Percentiles rank a stretch among this genome's conserved stretches.
These are phyloP conservation scores for Protonemura montana DNA, from an alignment of 2,888 invertebrate species.

Conservation along the genomic window DNA sequence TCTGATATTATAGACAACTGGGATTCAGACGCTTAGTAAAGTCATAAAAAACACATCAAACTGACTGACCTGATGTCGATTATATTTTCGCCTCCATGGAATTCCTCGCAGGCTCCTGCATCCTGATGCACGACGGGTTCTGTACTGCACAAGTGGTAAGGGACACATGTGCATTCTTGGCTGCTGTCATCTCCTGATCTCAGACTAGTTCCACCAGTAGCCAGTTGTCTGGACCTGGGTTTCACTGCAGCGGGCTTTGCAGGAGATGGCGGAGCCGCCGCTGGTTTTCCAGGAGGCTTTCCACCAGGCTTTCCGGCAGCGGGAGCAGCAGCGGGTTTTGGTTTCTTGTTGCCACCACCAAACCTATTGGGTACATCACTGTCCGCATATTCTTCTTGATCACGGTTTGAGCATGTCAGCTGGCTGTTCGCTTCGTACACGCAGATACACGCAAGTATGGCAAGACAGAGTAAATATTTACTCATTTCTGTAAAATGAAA, in stretches of 20 bases:
- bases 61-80: conserved; percentile 75
- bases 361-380: not conserved
- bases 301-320: not conserved
- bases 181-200: not conserved
- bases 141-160: conserved; percentile 72
- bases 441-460: not conserved
- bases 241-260: not conserved
- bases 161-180: conserved; percentile 73
- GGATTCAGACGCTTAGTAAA: too few relatives aligned
- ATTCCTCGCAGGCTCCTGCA: conserved; percentile 67
- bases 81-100: conserved; percentile 74
- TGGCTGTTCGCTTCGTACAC: not conserved
- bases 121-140: not conserved
- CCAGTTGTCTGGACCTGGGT: not conserved
- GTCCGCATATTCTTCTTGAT: not conserved
- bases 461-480: not conserved
- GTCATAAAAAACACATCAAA: too few relatives aligned
- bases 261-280: not conserved
- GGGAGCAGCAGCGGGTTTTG: not conserved
- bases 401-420: not conserved
- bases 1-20: too few relatives aligned
- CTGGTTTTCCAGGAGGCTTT: not conserved
- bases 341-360: not conserved
- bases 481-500: not conserved
- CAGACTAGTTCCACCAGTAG: not conserved